phyloP scores from a whole-genome alignment of 2,797 vertebrate genomes.

The Diplodus sargus region DNA sequence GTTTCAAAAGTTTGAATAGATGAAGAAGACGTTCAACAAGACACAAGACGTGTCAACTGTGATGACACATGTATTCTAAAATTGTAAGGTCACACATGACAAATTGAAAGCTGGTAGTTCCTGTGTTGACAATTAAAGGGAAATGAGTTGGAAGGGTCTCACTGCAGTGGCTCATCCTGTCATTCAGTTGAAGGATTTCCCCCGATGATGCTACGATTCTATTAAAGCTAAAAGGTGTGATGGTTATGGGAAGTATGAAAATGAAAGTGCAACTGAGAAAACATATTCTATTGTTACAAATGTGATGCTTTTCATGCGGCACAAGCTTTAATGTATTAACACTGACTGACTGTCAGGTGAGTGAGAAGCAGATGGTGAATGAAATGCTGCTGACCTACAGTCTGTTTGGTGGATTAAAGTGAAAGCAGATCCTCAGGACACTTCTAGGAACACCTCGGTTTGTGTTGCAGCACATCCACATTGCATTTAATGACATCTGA shows the following conservation, averaged over 20 bases:
- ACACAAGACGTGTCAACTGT: neutral
- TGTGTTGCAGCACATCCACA: neutral
- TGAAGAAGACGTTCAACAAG: neutral
- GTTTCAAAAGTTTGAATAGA: neutral
- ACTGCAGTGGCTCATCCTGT: neutral
- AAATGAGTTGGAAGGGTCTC: slow-evolving; percentile 5
- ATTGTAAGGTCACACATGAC: neutral
- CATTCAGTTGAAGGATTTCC: neutral
- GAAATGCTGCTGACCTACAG: neutral
- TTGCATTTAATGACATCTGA: neutral
- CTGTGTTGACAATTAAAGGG: neutral
- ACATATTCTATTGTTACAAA: no score
- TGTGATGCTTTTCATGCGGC: no score
- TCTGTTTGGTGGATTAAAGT: neutral
- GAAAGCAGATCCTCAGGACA: neutral
- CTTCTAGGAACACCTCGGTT: no score
- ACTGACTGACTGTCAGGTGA: neutral
- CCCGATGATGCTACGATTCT: neutral
- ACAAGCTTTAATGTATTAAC: no score
- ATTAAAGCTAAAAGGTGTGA: neutral
- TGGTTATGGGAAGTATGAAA: slow-evolving; percentile 10
- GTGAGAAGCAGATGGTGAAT: neutral
- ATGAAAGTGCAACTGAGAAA: slow-evolving; percentile 33
- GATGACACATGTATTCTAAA: neutral
- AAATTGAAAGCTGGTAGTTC: neutral